Evolutionary conservation across 1,140 invertebrate genomes (phyloP).

Genomic region (Batillaria attramentaria): DNA sequence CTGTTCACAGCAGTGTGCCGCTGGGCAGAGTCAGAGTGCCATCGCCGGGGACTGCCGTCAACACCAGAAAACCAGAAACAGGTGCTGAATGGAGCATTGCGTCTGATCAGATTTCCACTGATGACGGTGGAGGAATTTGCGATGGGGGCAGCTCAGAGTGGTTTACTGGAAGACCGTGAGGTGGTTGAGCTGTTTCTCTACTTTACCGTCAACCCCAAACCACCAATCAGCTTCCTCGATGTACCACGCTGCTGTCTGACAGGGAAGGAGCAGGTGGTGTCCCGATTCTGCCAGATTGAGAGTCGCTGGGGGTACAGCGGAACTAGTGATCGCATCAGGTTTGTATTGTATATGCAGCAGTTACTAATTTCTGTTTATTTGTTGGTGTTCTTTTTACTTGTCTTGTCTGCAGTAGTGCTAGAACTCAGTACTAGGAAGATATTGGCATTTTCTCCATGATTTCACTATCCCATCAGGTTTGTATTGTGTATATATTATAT

Average conservation of each 20-base stretch:
- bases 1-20: conserved; percentile 81
- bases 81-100: conserved; percentile 80
- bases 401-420: too few relatives aligned
- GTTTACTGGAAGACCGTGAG: conserved; percentile 83
- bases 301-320: conserved; percentile 91
- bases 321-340: conserved; percentile 87
- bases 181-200: conserved; percentile 86
- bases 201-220: conserved; percentile 86
- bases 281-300: conserved; percentile 86
- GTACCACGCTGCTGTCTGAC: conserved; percentile 86
- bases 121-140: conserved; percentile 93
- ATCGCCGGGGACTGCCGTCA: conserved; percentile 78
- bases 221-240: conserved; percentile 80
- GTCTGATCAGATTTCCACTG: conserved; percentile 86
- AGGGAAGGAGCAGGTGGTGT: conserved; percentile 87
- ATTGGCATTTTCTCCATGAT: too few relatives aligned
- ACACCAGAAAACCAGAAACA: conserved; percentile 80
- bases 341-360: too few relatives aligned
- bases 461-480: too few relatives aligned
- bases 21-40: conserved; percentile 88
- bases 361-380: too few relatives aligned
- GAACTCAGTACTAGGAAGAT: too few relatives aligned
- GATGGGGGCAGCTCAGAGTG: conserved; percentile 80
- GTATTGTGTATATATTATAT: too few relatives aligned
- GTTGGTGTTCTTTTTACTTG: too few relatives aligned